phyloP scores from a whole-genome alignment of 2,113 vertebrate species.

The Python bivittatus region DNA sequence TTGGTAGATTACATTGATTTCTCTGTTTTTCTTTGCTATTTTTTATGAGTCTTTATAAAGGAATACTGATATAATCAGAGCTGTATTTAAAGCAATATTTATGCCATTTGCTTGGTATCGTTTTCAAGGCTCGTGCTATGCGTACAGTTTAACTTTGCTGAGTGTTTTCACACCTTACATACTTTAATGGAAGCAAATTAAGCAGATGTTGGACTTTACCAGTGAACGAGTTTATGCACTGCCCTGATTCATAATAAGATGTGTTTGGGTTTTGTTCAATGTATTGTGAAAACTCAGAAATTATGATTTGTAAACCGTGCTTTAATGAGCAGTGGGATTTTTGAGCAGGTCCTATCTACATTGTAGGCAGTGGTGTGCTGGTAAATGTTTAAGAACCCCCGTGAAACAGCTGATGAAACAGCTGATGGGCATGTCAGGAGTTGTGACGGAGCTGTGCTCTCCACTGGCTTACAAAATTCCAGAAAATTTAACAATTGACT shows the following conservation, averaged over 20 bases:
- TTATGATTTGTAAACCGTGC: background rate
- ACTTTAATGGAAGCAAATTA: background rate
- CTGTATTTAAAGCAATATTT: background rate
- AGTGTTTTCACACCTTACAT: background rate
- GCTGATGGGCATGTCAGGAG: background rate
- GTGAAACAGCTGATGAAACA: background rate
- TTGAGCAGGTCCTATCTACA: background rate
- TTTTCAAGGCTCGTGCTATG: background rate
- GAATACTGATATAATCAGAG: background rate
- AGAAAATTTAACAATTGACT: background rate
- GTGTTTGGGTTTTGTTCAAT: background rate
- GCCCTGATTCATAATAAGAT: no score
- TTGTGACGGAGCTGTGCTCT: background rate
- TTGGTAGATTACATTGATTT: constrained; percentile 22
- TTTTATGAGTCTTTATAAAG: background rate
- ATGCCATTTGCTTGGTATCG: background rate
- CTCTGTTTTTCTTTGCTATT: background rate
- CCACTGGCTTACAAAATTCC: background rate
- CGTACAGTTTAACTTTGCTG: background rate
- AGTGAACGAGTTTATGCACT: no score
- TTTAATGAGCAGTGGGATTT: background rate
- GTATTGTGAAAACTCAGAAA: background rate
- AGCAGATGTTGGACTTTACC: background rate
- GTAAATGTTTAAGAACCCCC: background rate
- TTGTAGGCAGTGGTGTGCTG: background rate